phyloP scores from a whole-genome alignment of 2,113 vertebrate genomes.

The Hippocampus guttulatus region DNA sequence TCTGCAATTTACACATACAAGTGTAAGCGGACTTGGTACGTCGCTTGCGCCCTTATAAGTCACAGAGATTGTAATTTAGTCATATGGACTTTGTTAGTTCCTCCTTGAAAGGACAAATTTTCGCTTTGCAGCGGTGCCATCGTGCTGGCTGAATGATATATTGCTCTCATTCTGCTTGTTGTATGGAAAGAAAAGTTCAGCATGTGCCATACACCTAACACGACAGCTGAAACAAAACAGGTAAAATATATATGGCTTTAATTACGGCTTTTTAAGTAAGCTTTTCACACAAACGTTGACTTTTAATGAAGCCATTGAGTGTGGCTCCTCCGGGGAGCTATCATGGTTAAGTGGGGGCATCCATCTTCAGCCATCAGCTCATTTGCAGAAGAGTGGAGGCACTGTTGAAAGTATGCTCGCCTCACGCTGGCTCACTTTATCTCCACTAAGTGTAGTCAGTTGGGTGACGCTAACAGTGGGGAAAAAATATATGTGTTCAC shows the following conservation, averaged over 20 bases:
- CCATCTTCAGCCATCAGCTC: constrained; percentile 72
- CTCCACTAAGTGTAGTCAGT: constrained; percentile 71
- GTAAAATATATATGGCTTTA: constrained; percentile 68
- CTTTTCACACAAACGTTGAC: constrained; percentile 69
- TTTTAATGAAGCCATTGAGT: constrained; percentile 76
- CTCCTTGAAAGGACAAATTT: constrained; percentile 19
- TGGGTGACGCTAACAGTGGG: constrained; percentile 55
- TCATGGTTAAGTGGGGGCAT: constrained; percentile 74
- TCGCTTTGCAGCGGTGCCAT: constrained; percentile 40
- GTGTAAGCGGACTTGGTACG: constrained; percentile 47
- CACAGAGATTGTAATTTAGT: constrained; percentile 54
- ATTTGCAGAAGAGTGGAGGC: constrained; percentile 59
- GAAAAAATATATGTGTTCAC: constrained; percentile 51
- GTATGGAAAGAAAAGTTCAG: constrained; percentile 63
- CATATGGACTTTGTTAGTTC: constrained; percentile 30
- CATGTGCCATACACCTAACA: constrained; percentile 49
- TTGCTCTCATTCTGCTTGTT: constrained; percentile 51
- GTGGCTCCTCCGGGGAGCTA: constrained; percentile 72
- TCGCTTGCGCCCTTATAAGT: constrained; percentile 46
- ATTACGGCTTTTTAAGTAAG: constrained; percentile 70
- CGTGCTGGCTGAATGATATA: constrained; percentile 49
- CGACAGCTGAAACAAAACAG: constrained; percentile 70
- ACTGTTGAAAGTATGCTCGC: constrained; percentile 57
- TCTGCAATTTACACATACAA: constrained; percentile 28
- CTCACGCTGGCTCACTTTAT: constrained; percentile 70